Evolutionary conservation across 1,140 invertebrate species (phyloP).

Genomic region (Brachionus rotundiformis): DNA sequence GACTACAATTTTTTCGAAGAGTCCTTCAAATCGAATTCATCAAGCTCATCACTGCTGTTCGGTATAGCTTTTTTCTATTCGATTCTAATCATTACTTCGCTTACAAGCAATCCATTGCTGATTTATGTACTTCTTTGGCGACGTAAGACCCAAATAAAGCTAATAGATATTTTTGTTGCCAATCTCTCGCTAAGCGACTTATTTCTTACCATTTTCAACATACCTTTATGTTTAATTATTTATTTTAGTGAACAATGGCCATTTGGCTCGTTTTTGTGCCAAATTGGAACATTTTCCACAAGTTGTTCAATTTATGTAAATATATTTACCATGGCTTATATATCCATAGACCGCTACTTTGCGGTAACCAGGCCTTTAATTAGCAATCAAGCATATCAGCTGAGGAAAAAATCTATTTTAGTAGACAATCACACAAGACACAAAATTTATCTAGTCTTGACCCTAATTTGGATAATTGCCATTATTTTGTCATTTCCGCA

Average conservation of each 20-base stretch:
- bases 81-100: conserved; percentile 48
- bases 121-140: conserved; percentile 46
- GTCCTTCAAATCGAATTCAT: not conserved
- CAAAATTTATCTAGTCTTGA: conserved; percentile 33
- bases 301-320: conserved; percentile 51
- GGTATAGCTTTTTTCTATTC: conserved; percentile 50
- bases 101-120: conserved; percentile 38
- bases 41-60: conserved; percentile 38
- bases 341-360: conserved; percentile 51
- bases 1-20: conserved; percentile 2
- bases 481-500: conserved; percentile 41
- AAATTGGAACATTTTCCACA: conserved; percentile 49
- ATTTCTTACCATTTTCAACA: conserved; percentile 46
- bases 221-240: conserved; percentile 50
- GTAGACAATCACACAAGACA: conserved; percentile 36
- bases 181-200: conserved; percentile 47
- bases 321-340: conserved; percentile 51
- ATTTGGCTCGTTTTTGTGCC: conserved; percentile 40
- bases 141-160: conserved; percentile 39
- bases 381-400: conserved; percentile 30
- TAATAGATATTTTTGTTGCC: conserved; percentile 49
- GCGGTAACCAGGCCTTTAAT: conserved; percentile 41
- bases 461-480: conserved; percentile 44
- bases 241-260: conserved; percentile 52
- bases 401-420: conserved; percentile 47